phyloP scores from a whole-genome alignment of 2,888 invertebrate genomes.

The Limenitis camilla region DNA sequence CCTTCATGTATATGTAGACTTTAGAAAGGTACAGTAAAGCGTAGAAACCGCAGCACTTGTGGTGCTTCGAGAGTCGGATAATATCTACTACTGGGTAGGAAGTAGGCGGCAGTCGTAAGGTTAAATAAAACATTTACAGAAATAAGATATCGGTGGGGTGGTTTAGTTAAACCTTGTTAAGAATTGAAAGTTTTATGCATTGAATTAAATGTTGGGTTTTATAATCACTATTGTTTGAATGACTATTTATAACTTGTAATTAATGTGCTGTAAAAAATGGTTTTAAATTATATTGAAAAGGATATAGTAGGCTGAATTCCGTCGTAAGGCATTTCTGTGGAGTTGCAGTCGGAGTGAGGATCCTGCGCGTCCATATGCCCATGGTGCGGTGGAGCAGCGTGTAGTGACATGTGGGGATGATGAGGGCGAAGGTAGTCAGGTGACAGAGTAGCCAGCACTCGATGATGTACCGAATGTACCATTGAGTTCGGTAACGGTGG shows the following conservation, averaged over 20 bases:
- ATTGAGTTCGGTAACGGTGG: constrained; percentile 90
- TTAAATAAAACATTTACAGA: constrained; percentile 72
- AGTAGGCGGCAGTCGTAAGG: constrained; percentile 68
- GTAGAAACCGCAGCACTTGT: constrained; percentile 68
- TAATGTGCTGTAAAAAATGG: not conserved
- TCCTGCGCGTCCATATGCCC: constrained; percentile 90
- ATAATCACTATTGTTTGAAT: constrained; percentile 2
- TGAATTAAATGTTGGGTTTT: constrained; percentile 8
- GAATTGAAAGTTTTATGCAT: constrained; percentile 16
- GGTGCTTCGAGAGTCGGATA: constrained; percentile 67
- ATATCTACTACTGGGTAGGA: constrained; percentile 63
- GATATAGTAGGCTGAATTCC: constrained; percentile 97
- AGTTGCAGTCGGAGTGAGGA: constrained; percentile 92
- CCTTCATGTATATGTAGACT: constrained; percentile 28
- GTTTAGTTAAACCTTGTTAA: constrained; percentile 25
- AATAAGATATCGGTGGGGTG: constrained; percentile 69
- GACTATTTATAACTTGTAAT: not conserved
- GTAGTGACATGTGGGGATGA: constrained; percentile 84
- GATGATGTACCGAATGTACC: constrained; percentile 82
- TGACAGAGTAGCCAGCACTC: constrained; percentile 82
- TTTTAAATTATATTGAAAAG: constrained; percentile 78
- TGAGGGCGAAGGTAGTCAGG: constrained; percentile 85
- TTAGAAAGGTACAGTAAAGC: constrained; percentile 40
- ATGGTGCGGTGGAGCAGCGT: constrained; percentile 81
- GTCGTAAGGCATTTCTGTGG: constrained; percentile 92